phyloP scores from a whole-genome alignment of 2,888 invertebrate species.

The Odontocerum albicorne region DNA sequence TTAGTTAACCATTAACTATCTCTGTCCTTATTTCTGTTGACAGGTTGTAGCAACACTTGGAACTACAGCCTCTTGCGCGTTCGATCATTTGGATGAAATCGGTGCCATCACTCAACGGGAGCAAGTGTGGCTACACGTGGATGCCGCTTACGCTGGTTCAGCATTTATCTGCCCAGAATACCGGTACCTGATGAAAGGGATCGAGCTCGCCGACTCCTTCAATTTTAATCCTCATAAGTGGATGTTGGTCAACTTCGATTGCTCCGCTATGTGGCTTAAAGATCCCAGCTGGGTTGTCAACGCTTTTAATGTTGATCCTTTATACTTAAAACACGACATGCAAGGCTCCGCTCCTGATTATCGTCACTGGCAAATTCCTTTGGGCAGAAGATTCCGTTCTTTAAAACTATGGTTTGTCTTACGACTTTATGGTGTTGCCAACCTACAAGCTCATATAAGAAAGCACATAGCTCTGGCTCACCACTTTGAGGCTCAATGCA shows the following conservation, averaged over 20 bases:
- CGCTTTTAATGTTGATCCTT: slow-evolving; percentile 96
- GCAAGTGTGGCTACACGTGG: slow-evolving; percentile 91
- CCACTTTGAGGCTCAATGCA: slow-evolving; percentile 80
- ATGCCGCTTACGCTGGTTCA: slow-evolving; percentile 96
- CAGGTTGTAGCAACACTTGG: slow-evolving; percentile 88
- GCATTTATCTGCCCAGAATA: slow-evolving; percentile 98
- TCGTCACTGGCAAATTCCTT: slow-evolving; percentile 96
- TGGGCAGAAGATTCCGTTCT: slow-evolving; percentile 90
- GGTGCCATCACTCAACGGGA: slow-evolving; percentile 83
- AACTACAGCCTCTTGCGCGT: slow-evolving; percentile 94
- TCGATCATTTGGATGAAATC: slow-evolving; percentile 86
- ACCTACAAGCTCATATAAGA: slow-evolving; percentile 83
- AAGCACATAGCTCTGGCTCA: slow-evolving; percentile 85
- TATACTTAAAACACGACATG: slow-evolving; percentile 93
- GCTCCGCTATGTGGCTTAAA: slow-evolving; percentile 96
- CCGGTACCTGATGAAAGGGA: slow-evolving; percentile 83
- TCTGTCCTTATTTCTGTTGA: slow-evolving; percentile 34
- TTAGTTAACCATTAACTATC: too few species aligned
- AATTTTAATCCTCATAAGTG: slow-evolving; percentile 99
- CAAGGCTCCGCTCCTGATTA: slow-evolving; percentile 91
- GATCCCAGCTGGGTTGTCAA: slow-evolving; percentile 88
- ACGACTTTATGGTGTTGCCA: slow-evolving; percentile 84
- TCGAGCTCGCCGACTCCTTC: slow-evolving; percentile 92
- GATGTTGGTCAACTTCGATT: slow-evolving; percentile 99
- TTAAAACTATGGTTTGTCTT: slow-evolving; percentile 96